Conservation (phyloP, 2,113 vertebrate species). For the Heterotilapia buettikoferi region DNA sequence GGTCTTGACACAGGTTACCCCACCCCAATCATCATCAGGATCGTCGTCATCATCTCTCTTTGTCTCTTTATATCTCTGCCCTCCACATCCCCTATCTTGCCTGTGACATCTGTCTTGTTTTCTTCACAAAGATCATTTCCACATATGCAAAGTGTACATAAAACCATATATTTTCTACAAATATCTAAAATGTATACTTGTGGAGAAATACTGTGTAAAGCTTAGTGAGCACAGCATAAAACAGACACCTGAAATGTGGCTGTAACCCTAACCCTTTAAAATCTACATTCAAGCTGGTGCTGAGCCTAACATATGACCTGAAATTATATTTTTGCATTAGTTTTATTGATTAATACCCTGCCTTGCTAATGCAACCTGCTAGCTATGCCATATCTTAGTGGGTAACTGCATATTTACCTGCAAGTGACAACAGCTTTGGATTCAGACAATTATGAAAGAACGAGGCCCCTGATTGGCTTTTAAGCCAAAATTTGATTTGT, state of each 20-base stretch:
- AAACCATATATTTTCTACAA: neutral
- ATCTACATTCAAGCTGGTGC: neutral
- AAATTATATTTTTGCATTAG: neutral
- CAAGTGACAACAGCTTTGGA: neutral
- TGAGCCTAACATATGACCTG: neutral
- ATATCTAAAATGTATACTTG: neutral
- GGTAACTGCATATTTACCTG: neutral
- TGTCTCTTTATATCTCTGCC: neutral
- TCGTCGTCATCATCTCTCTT: neutral
- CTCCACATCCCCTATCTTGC: neutral
- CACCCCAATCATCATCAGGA: conserved; percentile 21
- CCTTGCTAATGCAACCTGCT: neutral
- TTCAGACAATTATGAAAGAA: neutral
- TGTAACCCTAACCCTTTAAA: neutral
- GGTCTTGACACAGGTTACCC: conserved; percentile 27
- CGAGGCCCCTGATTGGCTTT: neutral
- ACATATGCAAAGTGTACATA: neutral
- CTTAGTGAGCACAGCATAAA: neutral
- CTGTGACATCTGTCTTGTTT: neutral
- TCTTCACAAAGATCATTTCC: neutral
- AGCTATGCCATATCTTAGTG: neutral
- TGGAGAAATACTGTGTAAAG: neutral
- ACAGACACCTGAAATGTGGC: neutral
- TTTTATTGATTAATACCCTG: neutral
- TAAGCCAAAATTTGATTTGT: neutral